Conservation (phyloP, 2,888 invertebrate species). For the Elysia crispata region DNA sequence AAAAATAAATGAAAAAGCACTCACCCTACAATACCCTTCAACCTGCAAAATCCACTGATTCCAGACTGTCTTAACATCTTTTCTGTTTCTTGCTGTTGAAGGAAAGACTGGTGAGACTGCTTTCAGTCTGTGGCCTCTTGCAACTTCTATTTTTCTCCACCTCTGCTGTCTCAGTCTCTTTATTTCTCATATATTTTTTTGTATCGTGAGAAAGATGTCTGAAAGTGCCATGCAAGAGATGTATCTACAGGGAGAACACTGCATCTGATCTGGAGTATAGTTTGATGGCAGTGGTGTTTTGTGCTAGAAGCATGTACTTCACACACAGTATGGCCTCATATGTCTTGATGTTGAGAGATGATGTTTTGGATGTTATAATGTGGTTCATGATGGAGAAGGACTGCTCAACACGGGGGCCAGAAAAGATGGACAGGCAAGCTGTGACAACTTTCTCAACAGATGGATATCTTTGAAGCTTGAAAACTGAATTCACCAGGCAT, state of each 20-base stretch:
- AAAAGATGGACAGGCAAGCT: slow-evolving; percentile 21
- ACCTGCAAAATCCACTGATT: too few relatives aligned
- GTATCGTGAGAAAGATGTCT: not conserved
- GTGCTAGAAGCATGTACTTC: slow-evolving; percentile 6
- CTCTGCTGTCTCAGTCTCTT: not conserved
- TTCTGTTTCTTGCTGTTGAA: too few relatives aligned
- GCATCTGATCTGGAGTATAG: slow-evolving; percentile 17
- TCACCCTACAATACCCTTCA: too few relatives aligned
- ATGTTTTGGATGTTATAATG: not conserved
- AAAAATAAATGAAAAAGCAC: too few relatives aligned
- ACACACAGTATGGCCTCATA: not conserved
- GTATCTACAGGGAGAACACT: slow-evolving; percentile 11
- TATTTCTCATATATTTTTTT: not conserved
- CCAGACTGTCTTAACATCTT: too few relatives aligned
- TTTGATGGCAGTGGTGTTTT: not conserved
- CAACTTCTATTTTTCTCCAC: not conserved
- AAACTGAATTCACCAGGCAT: slow-evolving; percentile 13
- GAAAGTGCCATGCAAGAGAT: slow-evolving; percentile 17
- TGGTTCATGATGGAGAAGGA: too few relatives aligned
- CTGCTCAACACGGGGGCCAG: slow-evolving; percentile 18
- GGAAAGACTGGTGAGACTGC: not conserved
- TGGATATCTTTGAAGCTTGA: not conserved
- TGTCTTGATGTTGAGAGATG: not conserved
- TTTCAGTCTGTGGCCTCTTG: not conserved
- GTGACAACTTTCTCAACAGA: too few relatives aligned